These are phyloP conservation scores for Gnathonemus echidnorhynchus DNA, from an alignment of 2,113 vertebrate species.

Conservation along the genomic window DNA sequence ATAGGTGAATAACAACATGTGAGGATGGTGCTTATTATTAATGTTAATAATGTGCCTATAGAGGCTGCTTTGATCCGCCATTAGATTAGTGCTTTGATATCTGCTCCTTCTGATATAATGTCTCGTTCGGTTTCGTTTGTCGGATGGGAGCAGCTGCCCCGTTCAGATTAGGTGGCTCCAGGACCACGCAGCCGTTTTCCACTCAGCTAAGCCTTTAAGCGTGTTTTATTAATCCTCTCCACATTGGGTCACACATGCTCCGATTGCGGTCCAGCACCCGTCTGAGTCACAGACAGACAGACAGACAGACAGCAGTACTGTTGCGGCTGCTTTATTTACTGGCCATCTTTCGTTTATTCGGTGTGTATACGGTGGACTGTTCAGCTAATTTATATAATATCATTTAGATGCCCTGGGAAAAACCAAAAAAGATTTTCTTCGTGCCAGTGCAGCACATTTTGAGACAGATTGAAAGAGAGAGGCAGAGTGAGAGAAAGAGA, in stretches of 20 bases:
- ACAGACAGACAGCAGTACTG: background rate
- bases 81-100: background rate
- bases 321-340: background rate
- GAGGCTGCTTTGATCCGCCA: background rate
- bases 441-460: background rate
- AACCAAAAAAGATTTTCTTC: background rate
- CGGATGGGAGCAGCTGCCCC: constrained; percentile 23
- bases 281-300: too few species aligned
- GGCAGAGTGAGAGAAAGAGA: background rate
- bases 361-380: background rate
- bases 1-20: background rate
- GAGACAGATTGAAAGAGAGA: background rate
- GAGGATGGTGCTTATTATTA: background rate
- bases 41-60: background rate
- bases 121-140: constrained; percentile 17
- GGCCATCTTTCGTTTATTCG: background rate
- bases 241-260: constrained; percentile 10
- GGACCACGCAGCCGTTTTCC: background rate
- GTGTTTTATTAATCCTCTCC: constrained; percentile 25
- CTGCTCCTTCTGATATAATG: background rate
- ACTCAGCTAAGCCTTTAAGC: constrained; percentile 24
- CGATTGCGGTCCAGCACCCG: background rate
- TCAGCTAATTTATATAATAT: background rate
- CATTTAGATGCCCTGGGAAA: background rate
- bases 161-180: constrained; percentile 22